Evolutionary conservation across 2,888 invertebrate species (phyloP).

Genomic region (Lasioglossum oenotherae): DNA sequence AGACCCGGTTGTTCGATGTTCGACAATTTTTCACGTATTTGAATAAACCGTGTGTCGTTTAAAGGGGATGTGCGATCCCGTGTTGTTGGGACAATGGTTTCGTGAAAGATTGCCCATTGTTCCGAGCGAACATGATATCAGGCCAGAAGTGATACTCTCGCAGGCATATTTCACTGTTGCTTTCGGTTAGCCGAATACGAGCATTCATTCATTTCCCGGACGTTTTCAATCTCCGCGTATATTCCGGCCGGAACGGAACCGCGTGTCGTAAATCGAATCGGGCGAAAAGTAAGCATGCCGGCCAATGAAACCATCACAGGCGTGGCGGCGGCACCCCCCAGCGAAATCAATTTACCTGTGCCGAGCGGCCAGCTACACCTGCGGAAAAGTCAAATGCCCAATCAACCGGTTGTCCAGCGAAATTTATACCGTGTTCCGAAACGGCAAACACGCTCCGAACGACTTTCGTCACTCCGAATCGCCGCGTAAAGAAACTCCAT

Average conservation of each 20-base stretch:
- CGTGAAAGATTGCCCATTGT: background rate
- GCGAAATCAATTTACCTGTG: conserved; percentile 17
- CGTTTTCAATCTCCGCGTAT: conserved; percentile 34
- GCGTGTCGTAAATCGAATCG: conserved; percentile 36
- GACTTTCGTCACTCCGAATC: background rate
- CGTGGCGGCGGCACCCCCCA: no score
- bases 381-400: background rate
- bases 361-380: background rate
- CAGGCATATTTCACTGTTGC: conserved; percentile 9
- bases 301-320: conserved; percentile 32
- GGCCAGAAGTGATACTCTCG: background rate
- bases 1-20: background rate
- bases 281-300: conserved; percentile 31
- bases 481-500: background rate
- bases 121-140: background rate
- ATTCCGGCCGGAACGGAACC: conserved; percentile 5
- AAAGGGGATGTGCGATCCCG: background rate
- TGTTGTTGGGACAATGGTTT: background rate
- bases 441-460: background rate
- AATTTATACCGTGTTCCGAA: background rate
- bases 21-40: background rate
- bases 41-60: background rate
- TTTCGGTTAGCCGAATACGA: background rate
- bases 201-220: conserved; percentile 23
- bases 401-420: background rate